Evolutionary conservation across 1,140 invertebrate species (phyloP).

Genomic region (Lepidurus packardi): DNA sequence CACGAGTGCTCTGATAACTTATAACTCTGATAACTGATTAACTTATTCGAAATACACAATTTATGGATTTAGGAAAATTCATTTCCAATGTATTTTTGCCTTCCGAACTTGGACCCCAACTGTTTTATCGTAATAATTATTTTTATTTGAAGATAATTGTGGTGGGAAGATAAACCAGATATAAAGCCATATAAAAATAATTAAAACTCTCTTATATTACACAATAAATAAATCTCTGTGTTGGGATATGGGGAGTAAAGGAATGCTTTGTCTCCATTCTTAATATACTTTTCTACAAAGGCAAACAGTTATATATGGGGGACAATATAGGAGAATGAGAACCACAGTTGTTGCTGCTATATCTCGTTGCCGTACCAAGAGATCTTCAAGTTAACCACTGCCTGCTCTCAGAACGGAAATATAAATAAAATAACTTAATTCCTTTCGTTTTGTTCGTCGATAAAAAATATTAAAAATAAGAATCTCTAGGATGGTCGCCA

Average conservation of each 20-base stretch:
- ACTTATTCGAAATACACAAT: not conserved
- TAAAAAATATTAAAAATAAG: not conserved
- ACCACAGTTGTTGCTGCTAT: not conserved
- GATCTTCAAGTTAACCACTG: not conserved
- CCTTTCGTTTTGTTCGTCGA: not conserved
- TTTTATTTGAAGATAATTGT: not conserved
- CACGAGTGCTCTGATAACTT: not conserved
- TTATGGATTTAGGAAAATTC: not conserved
- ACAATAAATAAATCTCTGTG: constrained; percentile 19
- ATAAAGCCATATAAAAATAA: constrained; percentile 16
- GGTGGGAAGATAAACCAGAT: not conserved
- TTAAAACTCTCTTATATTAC: constrained; percentile 20
- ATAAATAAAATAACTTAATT: not conserved
- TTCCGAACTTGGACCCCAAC: not conserved
- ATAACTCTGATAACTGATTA: not conserved
- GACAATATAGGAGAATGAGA: not conserved
- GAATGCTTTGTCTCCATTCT: constrained; percentile 18
- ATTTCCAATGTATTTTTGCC: not conserved
- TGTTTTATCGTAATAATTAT: not conserved
- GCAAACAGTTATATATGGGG: not conserved
- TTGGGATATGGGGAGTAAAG: not conserved
- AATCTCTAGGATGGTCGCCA: not conserved
- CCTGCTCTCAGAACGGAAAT: too few relatives aligned
- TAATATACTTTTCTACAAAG: not conserved
- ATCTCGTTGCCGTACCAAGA: not conserved